Conservation (phyloP, 53 echinoderm and acorn worm species). For the Stichopus horrens region DNA sequence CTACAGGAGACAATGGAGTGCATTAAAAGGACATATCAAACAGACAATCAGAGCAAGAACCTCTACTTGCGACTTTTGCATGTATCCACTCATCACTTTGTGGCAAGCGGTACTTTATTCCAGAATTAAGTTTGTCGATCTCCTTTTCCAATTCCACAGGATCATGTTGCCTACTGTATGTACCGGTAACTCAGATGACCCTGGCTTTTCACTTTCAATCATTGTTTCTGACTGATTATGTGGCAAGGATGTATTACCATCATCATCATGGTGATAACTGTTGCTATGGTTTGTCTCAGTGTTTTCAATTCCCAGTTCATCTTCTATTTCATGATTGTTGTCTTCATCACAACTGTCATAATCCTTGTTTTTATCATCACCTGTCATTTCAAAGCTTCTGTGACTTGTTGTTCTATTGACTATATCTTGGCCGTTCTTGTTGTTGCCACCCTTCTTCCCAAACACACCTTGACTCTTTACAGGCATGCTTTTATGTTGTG, state of each 20-base stretch:
- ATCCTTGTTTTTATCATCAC: neutral
- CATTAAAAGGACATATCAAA: too few species aligned
- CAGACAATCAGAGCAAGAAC: too few species aligned
- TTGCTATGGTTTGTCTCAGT: neutral
- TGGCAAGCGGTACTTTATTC: slow-evolving; percentile 37
- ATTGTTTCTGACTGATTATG: neutral
- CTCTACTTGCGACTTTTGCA: slow-evolving; percentile 20
- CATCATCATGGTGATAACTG: neutral
- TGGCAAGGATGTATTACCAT: neutral
- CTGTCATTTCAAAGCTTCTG: neutral
- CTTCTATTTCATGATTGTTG: neutral
- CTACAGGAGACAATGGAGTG: too few species aligned
- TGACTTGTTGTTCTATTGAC: neutral
- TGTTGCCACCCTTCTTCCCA: too few species aligned
- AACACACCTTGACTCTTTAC: neutral
- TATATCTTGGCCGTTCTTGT: neutral
- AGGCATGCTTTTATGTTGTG: neutral
- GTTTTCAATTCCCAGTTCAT: neutral
- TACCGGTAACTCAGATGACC: neutral
- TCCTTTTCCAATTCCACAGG: neutral
- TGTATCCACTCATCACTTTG: slow-evolving; percentile 18
- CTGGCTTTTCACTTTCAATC: neutral
- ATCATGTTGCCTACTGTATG: neutral
- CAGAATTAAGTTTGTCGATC: slow-evolving; percentile 20
- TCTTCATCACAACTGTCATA: neutral